Conservation (phyloP, 2,113 vertebrate genomes). For the Fulmarus glacialis region DNA sequence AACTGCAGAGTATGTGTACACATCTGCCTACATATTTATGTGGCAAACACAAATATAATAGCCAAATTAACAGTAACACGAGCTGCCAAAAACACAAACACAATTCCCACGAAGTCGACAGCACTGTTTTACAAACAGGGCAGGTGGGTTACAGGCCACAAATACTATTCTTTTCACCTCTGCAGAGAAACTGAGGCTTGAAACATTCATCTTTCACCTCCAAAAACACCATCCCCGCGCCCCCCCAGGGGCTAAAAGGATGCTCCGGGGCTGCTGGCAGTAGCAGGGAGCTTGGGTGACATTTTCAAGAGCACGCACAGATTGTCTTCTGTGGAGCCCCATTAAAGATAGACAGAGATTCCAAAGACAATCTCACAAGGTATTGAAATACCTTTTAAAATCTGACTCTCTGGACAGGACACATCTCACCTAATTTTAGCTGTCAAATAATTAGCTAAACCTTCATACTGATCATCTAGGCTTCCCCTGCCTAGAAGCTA, state of each 20-base stretch:
- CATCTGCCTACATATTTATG: not conserved
- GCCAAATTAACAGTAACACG: not conserved
- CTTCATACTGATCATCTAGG: not conserved
- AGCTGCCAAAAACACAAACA: not conserved
- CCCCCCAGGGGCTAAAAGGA: not conserved
- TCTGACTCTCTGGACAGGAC: not conserved
- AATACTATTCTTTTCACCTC: not conserved
- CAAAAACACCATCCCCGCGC: not conserved
- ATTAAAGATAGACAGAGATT: not conserved
- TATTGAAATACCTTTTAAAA: not conserved
- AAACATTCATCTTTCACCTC: not conserved
- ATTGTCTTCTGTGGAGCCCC: not conserved
- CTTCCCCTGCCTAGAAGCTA: not conserved
- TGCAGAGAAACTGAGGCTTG: not conserved
- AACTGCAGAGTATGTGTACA: not conserved
- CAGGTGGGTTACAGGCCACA: not conserved
- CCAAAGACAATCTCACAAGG: not conserved
- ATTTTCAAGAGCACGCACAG: fast-evolving
- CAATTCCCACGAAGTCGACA: not conserved
- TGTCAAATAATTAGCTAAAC: not conserved
- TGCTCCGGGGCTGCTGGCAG: not conserved
- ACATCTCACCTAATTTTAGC: not conserved
- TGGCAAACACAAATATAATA: not conserved
- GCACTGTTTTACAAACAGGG: not conserved
- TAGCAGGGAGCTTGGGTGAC: not conserved